Percentiles rank a stretch among this genome's conserved stretches.
These are phyloP conservation scores for Arizona elegans DNA, from an alignment of 2,113 vertebrate species.

Conservation along the genomic window DNA sequence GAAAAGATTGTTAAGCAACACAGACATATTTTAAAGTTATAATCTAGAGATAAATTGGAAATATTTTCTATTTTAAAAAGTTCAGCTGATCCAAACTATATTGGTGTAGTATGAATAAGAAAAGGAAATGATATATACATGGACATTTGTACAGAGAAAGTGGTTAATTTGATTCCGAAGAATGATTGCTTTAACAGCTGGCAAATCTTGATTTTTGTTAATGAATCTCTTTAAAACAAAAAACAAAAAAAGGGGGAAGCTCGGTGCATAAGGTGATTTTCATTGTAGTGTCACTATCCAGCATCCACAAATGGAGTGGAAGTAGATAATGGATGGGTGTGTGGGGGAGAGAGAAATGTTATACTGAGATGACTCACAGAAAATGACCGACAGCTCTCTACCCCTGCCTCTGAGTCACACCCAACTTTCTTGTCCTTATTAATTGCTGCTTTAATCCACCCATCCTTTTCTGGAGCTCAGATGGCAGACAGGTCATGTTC, in stretches of 20 bases:
- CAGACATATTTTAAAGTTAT: background rate
- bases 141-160: background rate
- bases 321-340: background rate
- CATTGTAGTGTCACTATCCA: background rate
- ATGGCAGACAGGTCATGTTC: constrained; percentile 31
- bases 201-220: background rate
- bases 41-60: background rate
- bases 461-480: constrained; percentile 31
- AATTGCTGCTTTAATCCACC: constrained; percentile 21
- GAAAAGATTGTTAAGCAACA: background rate
- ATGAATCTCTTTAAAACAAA: background rate
- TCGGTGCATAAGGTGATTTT: fast-evolving
- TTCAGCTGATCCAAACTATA: background rate
- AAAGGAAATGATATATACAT: background rate
- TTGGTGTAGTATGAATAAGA: background rate
- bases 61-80: background rate
- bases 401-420: background rate
- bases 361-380: background rate
- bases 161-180: background rate
- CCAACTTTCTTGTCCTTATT: constrained; percentile 31
- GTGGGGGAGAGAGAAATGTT: background rate
- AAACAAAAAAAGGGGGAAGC: background rate
- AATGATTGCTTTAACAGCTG: background rate
- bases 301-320: background rate
- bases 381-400: constrained; percentile 1